Percentiles rank a stretch among this genome's conserved stretches.
Evolutionary conservation across 2,888 invertebrate species (phyloP).

Genomic region (Dermolepida albohirtum): DNA sequence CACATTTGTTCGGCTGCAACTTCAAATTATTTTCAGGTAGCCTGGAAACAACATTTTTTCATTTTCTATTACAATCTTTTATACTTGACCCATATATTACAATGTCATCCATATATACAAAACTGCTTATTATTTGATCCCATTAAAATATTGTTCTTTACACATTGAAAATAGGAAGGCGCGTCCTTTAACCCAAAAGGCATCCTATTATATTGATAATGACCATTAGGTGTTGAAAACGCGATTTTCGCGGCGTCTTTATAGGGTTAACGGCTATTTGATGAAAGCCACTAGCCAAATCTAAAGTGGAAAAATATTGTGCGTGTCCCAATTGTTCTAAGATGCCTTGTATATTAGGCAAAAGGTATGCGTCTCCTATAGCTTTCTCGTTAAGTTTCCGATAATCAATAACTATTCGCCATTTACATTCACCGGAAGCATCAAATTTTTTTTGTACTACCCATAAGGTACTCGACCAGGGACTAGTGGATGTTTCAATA

Average conservation of each 20-base stretch:
- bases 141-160: slow-evolving; percentile 58
- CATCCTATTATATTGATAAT: slow-evolving; percentile 56
- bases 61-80: slow-evolving; percentile 35
- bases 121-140: slow-evolving; percentile 55
- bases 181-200: slow-evolving; percentile 62
- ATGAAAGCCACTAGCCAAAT: slow-evolving; percentile 60
- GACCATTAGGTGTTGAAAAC: slow-evolving; percentile 51
- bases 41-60: slow-evolving; percentile 32
- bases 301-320: slow-evolving; percentile 59
- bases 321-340: slow-evolving; percentile 58
- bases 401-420: slow-evolving; percentile 58
- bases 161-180: slow-evolving; percentile 60
- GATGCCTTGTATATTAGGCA: slow-evolving; percentile 50
- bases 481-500: slow-evolving; percentile 49
- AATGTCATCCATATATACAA: slow-evolving; percentile 56
- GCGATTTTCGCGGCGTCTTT: slow-evolving; percentile 58
- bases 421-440: slow-evolving; percentile 53
- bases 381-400: slow-evolving; percentile 60
- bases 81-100: too few relatives aligned
- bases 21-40: slow-evolving; percentile 36
- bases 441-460: slow-evolving; percentile 57
- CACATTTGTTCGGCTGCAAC: slow-evolving; percentile 49
- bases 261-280: slow-evolving; percentile 55
- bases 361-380: slow-evolving; percentile 53
- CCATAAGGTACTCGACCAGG: slow-evolving; percentile 52